Percentiles rank a stretch among this genome's conserved stretches.
Conservation (phyloP, 2,113 vertebrate species). For the Athene noctua region DNA sequence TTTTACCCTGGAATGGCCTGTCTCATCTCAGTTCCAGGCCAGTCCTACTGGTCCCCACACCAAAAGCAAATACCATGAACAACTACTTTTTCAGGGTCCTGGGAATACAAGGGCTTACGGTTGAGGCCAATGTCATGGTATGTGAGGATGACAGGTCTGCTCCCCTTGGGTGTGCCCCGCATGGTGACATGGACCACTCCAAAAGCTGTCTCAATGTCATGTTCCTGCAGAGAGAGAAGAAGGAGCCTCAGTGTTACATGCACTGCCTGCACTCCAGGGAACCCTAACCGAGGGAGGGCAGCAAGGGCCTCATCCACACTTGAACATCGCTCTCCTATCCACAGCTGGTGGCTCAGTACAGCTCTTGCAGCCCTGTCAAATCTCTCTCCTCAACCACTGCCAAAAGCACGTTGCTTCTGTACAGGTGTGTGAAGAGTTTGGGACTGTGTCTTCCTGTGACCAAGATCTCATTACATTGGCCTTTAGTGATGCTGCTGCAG, state of each 20-base stretch:
- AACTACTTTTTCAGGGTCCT: not conserved
- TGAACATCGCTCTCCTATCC: not conserved
- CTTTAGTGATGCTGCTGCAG: not conserved
- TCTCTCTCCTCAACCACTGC: not conserved
- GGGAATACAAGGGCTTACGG: constrained; percentile 79
- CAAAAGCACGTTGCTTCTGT: not conserved
- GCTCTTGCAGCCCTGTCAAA: not conserved
- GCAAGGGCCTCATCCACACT: not conserved
- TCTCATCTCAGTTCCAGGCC: not conserved
- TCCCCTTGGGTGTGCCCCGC: constrained; percentile 88
- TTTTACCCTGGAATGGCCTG: not conserved
- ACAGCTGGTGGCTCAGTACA: not conserved
- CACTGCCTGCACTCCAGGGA: not conserved
- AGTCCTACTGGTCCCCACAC: not conserved
- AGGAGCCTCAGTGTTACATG: not conserved
- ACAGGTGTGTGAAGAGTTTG: not conserved
- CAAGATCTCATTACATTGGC: not conserved
- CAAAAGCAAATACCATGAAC: not conserved
- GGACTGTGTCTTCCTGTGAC: not conserved
- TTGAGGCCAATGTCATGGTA: constrained; percentile 97
- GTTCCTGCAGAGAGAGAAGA: constrained; percentile 81
- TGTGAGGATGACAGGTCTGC: constrained; percentile 92
- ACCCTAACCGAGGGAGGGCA: not conserved
- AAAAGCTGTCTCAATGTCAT: constrained; percentile 90
- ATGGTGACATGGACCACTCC: constrained; percentile 93